Evolutionary conservation across 2,113 vertebrate genomes (phyloP).

Genomic region (Aplodontia rufa): DNA sequence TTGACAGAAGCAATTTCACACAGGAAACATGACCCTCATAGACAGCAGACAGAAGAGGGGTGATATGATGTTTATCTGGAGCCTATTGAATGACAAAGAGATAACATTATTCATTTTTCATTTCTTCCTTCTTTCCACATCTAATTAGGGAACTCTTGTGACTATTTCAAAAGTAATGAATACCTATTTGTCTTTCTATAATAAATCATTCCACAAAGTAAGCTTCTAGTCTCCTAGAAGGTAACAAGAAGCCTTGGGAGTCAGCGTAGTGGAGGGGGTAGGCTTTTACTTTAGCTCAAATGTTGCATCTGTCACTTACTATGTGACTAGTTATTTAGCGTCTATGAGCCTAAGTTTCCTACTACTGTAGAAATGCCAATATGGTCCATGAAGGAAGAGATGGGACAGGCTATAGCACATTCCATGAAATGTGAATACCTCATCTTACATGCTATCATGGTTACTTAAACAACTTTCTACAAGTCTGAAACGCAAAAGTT

Average conservation of each 20-base stretch:
- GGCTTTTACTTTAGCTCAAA: not conserved
- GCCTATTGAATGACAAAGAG: conserved; percentile 85
- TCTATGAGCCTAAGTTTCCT: not conserved
- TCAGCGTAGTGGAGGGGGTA: not conserved
- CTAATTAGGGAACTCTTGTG: not conserved
- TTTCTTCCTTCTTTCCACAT: not conserved
- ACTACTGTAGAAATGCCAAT: not conserved
- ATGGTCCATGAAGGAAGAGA: not conserved
- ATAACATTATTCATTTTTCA: not conserved
- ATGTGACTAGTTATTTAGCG: not conserved
- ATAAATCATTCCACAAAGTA: not conserved
- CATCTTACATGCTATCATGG: not conserved
- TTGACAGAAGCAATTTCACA: conserved; percentile 96
- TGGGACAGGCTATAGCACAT: not conserved
- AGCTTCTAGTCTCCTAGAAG: not conserved
- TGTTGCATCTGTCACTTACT: not conserved
- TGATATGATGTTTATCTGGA: conserved; percentile 94
- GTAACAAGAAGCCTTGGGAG: not conserved
- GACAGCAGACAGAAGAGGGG: conserved; percentile 94
- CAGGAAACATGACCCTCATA: conserved; percentile 92
- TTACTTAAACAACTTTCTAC: not conserved
- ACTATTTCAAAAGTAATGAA: not conserved
- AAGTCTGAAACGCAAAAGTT: not conserved
- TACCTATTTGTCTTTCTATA: not conserved
- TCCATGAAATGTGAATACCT: not conserved